A percentile compares a stretch with the other conserved stretches of the same genome.
These are phyloP conservation scores for Pteria penguin DNA, from an alignment of 2,888 invertebrate species.

Conservation along the genomic window DNA sequence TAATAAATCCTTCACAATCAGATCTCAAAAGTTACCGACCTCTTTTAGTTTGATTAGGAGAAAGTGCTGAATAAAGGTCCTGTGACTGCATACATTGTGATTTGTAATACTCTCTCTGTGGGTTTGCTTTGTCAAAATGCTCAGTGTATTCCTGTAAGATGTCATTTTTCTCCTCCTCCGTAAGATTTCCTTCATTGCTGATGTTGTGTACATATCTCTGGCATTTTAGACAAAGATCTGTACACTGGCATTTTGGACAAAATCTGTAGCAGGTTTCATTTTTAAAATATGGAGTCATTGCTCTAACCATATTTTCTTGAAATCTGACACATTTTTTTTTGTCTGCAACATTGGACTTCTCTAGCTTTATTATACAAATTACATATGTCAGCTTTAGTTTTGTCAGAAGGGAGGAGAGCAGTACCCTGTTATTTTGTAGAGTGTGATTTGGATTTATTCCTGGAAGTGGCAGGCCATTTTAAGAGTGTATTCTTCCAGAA, in stretches of 20 bases:
- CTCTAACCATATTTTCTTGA: slow-evolving; percentile 21
- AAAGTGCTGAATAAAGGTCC: not conserved
- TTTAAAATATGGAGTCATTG: slow-evolving; percentile 10
- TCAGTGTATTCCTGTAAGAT: slow-evolving; percentile 5
- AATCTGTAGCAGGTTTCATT: slow-evolving; percentile 17
- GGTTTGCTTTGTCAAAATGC: slow-evolving; percentile 1
- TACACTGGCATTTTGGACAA: no score
- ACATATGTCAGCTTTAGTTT: no score
- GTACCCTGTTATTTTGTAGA: no score
- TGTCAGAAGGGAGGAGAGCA: no score
- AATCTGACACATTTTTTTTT: slow-evolving; percentile 7
- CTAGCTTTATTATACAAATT: no score
- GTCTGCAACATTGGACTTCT: no score
- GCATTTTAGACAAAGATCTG: slow-evolving; percentile 20
- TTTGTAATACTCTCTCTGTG: slow-evolving; percentile 17
- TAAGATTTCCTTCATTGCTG: not conserved
- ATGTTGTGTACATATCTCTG: slow-evolving; percentile 26
- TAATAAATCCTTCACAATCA: no score
- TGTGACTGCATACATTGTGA: not conserved
- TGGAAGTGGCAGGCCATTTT: slow-evolving; percentile 27
- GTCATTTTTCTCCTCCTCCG: slow-evolving; percentile 11
- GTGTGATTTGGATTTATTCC: slow-evolving; percentile 6
- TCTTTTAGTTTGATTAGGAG: not conserved
- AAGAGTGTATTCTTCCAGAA: slow-evolving; percentile 8
- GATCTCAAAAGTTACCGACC: no score